These are phyloP conservation scores for Pristionchus arcanus DNA, from an alignment of 2,888 invertebrate genomes.

Conservation along the genomic window DNA sequence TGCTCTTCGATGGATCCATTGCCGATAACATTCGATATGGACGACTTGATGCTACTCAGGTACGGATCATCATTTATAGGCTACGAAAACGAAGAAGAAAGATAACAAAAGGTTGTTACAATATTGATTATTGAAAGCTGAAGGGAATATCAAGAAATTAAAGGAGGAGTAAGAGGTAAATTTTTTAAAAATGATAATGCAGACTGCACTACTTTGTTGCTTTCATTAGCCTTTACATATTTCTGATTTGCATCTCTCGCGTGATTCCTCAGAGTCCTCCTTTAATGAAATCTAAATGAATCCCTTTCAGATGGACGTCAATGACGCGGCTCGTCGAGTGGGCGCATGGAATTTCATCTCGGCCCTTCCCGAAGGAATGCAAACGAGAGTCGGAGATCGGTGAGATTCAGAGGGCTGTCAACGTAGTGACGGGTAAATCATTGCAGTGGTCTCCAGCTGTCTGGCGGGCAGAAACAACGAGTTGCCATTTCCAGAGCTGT, in stretches of 20 bases:
- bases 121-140: too few relatives aligned
- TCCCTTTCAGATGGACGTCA: constrained; percentile 75
- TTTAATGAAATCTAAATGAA: too few relatives aligned
- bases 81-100: too few relatives aligned
- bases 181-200: too few relatives aligned
- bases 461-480: constrained; percentile 77
- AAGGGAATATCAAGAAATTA: too few relatives aligned
- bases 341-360: constrained; percentile 78
- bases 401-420: neutral
- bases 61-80: too few relatives aligned
- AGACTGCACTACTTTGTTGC: too few relatives aligned
- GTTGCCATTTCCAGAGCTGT: constrained; percentile 78
- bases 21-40: constrained; percentile 78
- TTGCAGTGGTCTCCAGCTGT: constrained; percentile 66
- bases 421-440: neutral
- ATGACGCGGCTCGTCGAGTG: constrained; percentile 77
- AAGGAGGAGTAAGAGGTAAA: too few relatives aligned
- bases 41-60: constrained; percentile 71
- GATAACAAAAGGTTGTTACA: too few relatives aligned
- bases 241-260: too few relatives aligned
- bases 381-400: constrained; percentile 77
- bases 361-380: constrained; percentile 76
- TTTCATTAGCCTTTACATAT: too few relatives aligned
- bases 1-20: constrained; percentile 77
- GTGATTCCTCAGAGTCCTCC: too few relatives aligned